These are phyloP conservation scores for Papilio gigon DNA, from an alignment of 2,888 invertebrate species.

Conservation along the genomic window DNA sequence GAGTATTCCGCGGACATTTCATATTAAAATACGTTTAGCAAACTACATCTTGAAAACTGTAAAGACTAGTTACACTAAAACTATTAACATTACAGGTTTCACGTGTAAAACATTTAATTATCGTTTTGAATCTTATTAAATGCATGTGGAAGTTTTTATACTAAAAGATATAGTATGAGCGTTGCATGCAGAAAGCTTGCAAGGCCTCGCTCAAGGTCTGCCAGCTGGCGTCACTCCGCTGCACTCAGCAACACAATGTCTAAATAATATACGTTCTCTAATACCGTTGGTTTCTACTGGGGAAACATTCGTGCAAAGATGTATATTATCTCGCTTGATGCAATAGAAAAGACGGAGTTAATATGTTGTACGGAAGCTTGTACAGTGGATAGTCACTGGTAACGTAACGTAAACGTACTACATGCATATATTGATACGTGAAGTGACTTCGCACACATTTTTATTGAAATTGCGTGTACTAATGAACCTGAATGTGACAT, in stretches of 20 bases:
- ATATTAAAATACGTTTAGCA: constrained; percentile 11
- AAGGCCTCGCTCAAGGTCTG: constrained; percentile 78
- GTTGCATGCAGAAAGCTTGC: constrained; percentile 68
- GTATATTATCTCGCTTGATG: neutral
- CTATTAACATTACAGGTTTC: constrained; percentile 18
- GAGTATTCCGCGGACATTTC: neutral
- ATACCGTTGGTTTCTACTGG: neutral
- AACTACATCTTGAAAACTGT: constrained; percentile 37
- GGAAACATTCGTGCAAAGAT: neutral
- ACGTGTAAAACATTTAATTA: constrained; percentile 14
- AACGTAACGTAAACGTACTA: neutral
- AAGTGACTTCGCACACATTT: no score
- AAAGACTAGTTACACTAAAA: neutral
- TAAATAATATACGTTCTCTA: neutral
- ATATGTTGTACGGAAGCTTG: neutral
- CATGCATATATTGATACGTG: no score
- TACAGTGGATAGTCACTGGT: neutral
- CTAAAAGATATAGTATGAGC: constrained; percentile 33
- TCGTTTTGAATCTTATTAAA: constrained; percentile 30
- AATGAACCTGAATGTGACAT: no score
- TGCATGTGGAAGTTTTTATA: constrained; percentile 16
- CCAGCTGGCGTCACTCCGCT: constrained; percentile 71
- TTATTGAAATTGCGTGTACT: no score
- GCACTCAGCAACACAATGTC: constrained; percentile 68
- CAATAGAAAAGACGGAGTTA: neutral